Conservation (phyloP, 2,888 invertebrate species). For the Saturnia japonica region DNA sequence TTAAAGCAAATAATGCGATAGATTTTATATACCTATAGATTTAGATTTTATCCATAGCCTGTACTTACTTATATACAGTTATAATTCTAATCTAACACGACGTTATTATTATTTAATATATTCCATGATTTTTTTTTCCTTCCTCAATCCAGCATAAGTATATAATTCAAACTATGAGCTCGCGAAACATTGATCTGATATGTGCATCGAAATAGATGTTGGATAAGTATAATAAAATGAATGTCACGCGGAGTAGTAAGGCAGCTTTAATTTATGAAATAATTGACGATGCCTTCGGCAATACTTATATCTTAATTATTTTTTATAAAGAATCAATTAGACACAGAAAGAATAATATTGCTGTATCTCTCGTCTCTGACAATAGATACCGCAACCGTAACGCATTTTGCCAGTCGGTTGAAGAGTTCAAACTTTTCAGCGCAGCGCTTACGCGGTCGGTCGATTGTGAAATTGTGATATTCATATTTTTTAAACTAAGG, state of each 20-base stretch:
- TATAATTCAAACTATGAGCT: neutral
- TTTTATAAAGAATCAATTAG: neutral
- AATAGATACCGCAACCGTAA: too few relatives aligned
- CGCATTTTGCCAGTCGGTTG: too few relatives aligned
- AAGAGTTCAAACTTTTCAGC: too few relatives aligned
- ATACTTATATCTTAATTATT: neutral
- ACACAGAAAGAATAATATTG: neutral
- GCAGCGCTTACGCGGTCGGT: too few relatives aligned
- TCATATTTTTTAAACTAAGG: too few relatives aligned
- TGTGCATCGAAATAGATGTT: neutral
- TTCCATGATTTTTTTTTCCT: neutral
- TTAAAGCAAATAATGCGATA: neutral
- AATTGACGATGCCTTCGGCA: neutral
- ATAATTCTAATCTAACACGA: neutral
- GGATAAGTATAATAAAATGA: neutral
- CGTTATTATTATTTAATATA: neutral
- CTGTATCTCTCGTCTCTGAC: neutral
- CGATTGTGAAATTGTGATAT: too few relatives aligned
- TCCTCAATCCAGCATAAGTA: neutral
- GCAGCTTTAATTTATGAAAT: neutral
- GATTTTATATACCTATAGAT: neutral
- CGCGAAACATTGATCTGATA: neutral
- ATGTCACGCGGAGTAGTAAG: neutral
- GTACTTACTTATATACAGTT: neutral
- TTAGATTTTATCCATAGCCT: constrained; percentile 7